A percentile compares a stretch with the other conserved stretches of the same genome.
Conservation (phyloP, 2,888 invertebrate genomes). For the Orchesellides sinensis region DNA sequence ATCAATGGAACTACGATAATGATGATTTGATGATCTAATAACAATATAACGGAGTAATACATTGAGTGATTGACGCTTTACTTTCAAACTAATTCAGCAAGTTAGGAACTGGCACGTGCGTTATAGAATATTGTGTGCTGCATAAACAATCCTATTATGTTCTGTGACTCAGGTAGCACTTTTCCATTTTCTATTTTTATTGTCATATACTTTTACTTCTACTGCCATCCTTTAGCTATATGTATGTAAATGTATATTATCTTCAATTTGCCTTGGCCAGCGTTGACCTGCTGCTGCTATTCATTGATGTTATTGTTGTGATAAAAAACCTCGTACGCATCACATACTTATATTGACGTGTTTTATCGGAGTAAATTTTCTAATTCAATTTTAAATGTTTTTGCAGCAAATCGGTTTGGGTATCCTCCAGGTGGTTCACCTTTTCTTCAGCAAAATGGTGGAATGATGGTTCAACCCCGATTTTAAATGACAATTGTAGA, state of each 20-base stretch:
- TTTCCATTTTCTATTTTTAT: constrained; percentile 57
- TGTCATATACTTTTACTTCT: constrained; percentile 46
- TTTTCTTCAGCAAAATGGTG: constrained; percentile 43
- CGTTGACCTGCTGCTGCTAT: constrained; percentile 31
- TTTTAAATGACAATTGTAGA: constrained; percentile 33
- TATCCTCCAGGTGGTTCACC: constrained; percentile 43
- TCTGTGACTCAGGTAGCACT: constrained; percentile 61
- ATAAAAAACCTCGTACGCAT: constrained; percentile 14
- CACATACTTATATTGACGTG: constrained; percentile 13
- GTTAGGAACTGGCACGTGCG: constrained; percentile 49
- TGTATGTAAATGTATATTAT: constrained; percentile 10
- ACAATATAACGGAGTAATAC: no score
- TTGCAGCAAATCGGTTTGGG: constrained; percentile 60
- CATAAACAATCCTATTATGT: constrained; percentile 60
- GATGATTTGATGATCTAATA: no score
- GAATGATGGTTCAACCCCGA: constrained; percentile 59
- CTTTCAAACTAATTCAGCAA: constrained; percentile 12
- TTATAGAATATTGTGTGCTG: constrained; percentile 45
- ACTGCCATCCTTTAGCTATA: constrained; percentile 17
- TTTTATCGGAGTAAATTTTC: not conserved
- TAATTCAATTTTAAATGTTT: constrained; percentile 10
- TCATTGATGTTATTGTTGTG: constrained; percentile 13
- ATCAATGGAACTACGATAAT: no score
- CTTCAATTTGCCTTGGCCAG: constrained; percentile 48
- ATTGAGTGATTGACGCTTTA: constrained; percentile 16